These are phyloP conservation scores for Macrophya alboannulata DNA, from an alignment of 2,888 invertebrate species.

Conservation along the genomic window DNA sequence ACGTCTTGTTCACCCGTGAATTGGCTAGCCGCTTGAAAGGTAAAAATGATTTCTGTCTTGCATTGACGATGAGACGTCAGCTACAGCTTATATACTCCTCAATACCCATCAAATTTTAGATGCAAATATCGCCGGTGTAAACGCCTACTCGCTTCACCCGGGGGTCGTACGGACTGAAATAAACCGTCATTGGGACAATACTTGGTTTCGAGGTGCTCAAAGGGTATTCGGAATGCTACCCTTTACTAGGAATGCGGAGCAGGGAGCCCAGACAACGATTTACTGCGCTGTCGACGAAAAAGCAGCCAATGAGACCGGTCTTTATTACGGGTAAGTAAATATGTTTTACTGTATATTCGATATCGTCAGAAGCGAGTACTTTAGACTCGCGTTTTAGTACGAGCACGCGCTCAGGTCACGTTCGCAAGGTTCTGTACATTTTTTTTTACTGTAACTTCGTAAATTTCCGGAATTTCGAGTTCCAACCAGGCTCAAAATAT, in stretches of 20 bases:
- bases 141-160: conserved; percentile 88
- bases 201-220: conserved; percentile 81
- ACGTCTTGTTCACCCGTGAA: conserved; percentile 88
- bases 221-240: conserved; percentile 74
- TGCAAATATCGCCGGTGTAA: conserved; percentile 81
- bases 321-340: conserved; percentile 82
- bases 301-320: conserved; percentile 83
- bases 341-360: no score
- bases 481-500: no score
- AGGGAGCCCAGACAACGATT: conserved; percentile 89
- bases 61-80: neutral
- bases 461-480: neutral
- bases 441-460: neutral
- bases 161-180: conserved; percentile 90
- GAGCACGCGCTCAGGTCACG: no score
- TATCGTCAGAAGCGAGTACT: no score
- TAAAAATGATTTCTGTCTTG: conserved; percentile 54
- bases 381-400: no score
- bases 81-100: neutral
- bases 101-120: conserved; percentile 63
- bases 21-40: conserved; percentile 85
- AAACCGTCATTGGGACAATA: conserved; percentile 84
- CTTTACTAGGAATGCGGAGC: conserved; percentile 83
- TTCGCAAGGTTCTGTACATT: no score
- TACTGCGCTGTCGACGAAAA: conserved; percentile 88